A percentile compares a stretch with the other conserved stretches of the same genome.
phyloP scores from a whole-genome alignment of 1,140 invertebrate species.

The Bombus soroeensis region DNA sequence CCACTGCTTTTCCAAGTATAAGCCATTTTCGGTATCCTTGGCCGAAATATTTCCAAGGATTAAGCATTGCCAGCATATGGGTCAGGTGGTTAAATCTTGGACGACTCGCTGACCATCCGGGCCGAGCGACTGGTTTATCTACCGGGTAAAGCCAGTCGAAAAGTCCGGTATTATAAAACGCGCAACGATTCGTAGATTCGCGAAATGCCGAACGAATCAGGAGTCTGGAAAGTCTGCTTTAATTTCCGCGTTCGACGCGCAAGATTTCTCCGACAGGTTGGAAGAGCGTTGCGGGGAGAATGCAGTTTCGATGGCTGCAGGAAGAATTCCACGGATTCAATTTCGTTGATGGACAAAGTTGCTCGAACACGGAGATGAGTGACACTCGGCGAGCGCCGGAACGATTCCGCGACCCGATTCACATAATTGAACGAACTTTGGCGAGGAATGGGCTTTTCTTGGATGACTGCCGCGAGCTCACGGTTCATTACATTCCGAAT shows the following conservation, averaged over 20 bases:
- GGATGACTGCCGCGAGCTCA: neutral
- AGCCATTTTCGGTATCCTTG: neutral
- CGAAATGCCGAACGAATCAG: neutral
- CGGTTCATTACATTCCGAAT: slow-evolving; percentile 11
- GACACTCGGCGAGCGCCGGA: slow-evolving; percentile 10
- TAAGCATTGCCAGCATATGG: neutral
- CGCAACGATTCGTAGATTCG: neutral
- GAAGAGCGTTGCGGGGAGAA: too few relatives aligned
- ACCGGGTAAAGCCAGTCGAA: neutral
- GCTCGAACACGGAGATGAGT: slow-evolving; percentile 13
- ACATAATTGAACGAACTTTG: slow-evolving; percentile 37
- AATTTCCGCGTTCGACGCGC: neutral
- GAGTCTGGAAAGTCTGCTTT: neutral
- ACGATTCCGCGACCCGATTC: slow-evolving; percentile 30
- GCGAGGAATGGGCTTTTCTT: neutral
- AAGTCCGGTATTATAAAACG: neutral
- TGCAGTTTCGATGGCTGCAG: neutral
- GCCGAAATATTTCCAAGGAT: neutral
- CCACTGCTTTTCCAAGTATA: neutral
- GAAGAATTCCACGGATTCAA: slow-evolving; percentile 33
- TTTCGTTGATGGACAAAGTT: slow-evolving; percentile 51
- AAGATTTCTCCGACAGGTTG: neutral
- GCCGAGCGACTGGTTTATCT: neutral
- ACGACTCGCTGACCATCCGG: neutral
- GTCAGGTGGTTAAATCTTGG: neutral